A percentile compares a stretch with the other conserved stretches of the same genome.
Evolutionary conservation across 1,140 invertebrate species (phyloP).

Genomic region (Limonius californicus): DNA sequence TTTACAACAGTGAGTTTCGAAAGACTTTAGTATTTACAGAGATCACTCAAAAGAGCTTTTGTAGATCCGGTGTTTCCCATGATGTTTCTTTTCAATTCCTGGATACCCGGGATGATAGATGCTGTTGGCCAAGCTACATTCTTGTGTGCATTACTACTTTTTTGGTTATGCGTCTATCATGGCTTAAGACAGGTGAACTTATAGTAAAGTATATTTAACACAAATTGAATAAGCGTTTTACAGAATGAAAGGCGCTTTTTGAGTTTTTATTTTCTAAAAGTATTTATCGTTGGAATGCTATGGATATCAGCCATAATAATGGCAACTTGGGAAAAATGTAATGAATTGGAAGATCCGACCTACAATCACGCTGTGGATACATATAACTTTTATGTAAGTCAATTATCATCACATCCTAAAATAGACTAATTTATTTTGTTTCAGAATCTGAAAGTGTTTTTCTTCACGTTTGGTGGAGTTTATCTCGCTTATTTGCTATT

Average conservation of each 20-base stretch:
- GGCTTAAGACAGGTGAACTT: slow-evolving; percentile 79
- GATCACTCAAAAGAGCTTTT: neutral
- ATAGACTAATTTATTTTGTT: slow-evolving; percentile 40
- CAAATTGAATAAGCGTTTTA: slow-evolving; percentile 38
- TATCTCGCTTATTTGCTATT: slow-evolving; percentile 84
- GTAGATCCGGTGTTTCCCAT: slow-evolving; percentile 92
- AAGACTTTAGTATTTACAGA: neutral
- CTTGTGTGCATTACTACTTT: slow-evolving; percentile 80
- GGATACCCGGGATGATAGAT: slow-evolving; percentile 87
- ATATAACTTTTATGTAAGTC: slow-evolving; percentile 79
- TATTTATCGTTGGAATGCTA: slow-evolving; percentile 79
- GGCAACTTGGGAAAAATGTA: slow-evolving; percentile 85
- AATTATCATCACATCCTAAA: neutral
- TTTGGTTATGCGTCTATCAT: slow-evolving; percentile 94
- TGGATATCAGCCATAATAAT: slow-evolving; percentile 84
- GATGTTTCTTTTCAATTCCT: slow-evolving; percentile 84
- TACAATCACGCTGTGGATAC: slow-evolving; percentile 89
- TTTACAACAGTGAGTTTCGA: slow-evolving; percentile 81
- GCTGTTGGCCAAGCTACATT: slow-evolving; percentile 88
- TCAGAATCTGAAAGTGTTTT: slow-evolving; percentile 81
- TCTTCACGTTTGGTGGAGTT: slow-evolving; percentile 77
- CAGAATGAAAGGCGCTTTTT: slow-evolving; percentile 82
- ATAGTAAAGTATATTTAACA: neutral
- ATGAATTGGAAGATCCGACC: slow-evolving; percentile 86
- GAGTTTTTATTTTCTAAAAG: slow-evolving; percentile 89